phyloP scores from a whole-genome alignment of 2,888 invertebrate genomes.

The Cosmopolites sordidus region DNA sequence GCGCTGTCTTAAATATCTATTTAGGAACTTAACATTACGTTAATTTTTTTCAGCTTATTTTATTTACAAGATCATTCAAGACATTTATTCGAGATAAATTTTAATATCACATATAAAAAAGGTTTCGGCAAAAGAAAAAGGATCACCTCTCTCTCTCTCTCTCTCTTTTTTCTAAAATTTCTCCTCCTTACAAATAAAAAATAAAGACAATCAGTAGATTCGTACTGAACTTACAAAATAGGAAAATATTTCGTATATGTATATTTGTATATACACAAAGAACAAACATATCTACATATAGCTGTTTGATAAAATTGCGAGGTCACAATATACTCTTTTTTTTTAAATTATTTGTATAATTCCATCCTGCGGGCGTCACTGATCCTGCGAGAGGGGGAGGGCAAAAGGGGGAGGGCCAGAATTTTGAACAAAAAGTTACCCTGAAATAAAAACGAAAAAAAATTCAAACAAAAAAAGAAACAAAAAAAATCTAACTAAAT shows the following conservation, averaged over 20 bases:
- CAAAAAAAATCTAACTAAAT: slow-evolving; percentile 23
- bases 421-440: slow-evolving; percentile 34
- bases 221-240: no score
- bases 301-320: no score
- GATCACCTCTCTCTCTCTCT: no score
- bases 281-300: no score
- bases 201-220: no score
- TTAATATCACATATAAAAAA: slow-evolving; percentile 6
- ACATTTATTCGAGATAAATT: slow-evolving; percentile 7
- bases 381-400: neutral
- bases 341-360: no score
- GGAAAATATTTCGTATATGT: no score
- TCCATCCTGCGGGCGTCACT: no score
- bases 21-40: slow-evolving; percentile 35
- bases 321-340: no score
- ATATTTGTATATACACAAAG: no score
- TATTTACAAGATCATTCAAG: slow-evolving; percentile 3
- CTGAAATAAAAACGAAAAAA: slow-evolving; percentile 34
- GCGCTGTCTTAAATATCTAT: slow-evolving; percentile 31
- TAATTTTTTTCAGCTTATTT: slow-evolving; percentile 23
- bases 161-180: no score
- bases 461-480: slow-evolving; percentile 30
- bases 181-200: no score
- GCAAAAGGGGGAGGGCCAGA: neutral
- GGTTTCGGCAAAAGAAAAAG: neutral